phyloP scores from a whole-genome alignment of 2,797 vertebrate genomes.

The Taenioides sp. region DNA sequence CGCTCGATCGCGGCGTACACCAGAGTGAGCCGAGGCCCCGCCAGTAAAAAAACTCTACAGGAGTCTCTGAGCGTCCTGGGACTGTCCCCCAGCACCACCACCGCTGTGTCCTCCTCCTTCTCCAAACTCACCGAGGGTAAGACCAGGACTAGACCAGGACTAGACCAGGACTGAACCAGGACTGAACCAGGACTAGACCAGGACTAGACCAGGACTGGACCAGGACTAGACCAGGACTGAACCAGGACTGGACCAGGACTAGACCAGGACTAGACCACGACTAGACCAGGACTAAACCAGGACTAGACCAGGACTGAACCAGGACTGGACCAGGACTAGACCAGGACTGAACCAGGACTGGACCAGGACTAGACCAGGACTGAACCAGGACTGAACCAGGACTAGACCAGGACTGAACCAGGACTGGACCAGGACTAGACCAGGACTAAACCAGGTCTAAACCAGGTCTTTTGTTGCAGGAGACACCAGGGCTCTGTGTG shows the following conservation, averaged over 20 bases:
- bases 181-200: background rate
- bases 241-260: background rate
- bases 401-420: background rate
- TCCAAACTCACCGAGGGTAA: slow-evolving; percentile 84
- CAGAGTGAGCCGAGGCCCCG: slow-evolving; percentile 82
- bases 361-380: background rate
- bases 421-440: background rate
- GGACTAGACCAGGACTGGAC: background rate
- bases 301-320: too few relatives aligned
- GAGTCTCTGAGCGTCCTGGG: slow-evolving; percentile 78
- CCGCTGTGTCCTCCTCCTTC: slow-evolving; percentile 82
- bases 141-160: background rate
- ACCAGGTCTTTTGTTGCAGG: slow-evolving; percentile 51
- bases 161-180: too few relatives aligned
- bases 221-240: too few relatives aligned
- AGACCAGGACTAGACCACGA: background rate
- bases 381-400: background rate
- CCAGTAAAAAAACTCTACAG: slow-evolving; percentile 80
- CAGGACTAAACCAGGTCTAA: background rate
- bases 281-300: too few relatives aligned
- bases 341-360: too few relatives aligned
- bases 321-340: too few relatives aligned
- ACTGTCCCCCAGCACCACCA: slow-evolving; percentile 81
- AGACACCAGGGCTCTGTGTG: slow-evolving; percentile 77
- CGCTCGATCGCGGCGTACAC: slow-evolving; percentile 83